Evolutionary conservation across 2,113 vertebrate genomes (phyloP), one percentile per base, ranked within the genome.

Genomic region (Tichodroma muraria): DNA sequence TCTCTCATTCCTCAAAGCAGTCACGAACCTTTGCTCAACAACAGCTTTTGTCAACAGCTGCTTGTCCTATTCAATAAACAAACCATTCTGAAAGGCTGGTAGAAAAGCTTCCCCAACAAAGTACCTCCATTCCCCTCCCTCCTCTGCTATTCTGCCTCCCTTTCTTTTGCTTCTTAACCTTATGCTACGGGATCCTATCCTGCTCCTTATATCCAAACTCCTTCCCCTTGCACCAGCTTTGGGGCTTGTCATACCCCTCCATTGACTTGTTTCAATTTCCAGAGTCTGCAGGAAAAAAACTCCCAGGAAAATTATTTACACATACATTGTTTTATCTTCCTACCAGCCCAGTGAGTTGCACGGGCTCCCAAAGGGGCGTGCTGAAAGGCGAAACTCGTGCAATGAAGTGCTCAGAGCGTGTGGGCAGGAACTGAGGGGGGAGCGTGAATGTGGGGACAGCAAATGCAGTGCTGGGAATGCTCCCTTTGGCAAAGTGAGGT

Each of bases 381-480:
- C 30, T 54, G 52, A 54, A 60, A 8, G 16, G 42, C 25, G 64
- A 64, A 63, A 35, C 35, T 50, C 2, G 0, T 2, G 11, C 20
- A 85, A 44, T 6, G 6, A 40, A 53, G 16, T 24, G 24, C 31
- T n/a, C 42, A 75, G 60, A 80, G 16, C 40, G 47, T 3, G 15
- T 1, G 4, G 49, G 23, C 6, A 72, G 40, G 8, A 60, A 49
- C 1, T 37, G 38, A 50, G 24, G 16, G 6, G 16, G 1, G 2
- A 15, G 13, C 2, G 4, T 21, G 10, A 3, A 9, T 23, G 18
- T 17, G 75, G 35, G 54, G 1, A 80, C 40, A 90, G 65, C 23
- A n/a, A 66, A 68, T 3, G 30, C 54, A 54, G 42, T 2, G 8
- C 18, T 70, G 33, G 57, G 52, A 88, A 75, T 1, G 2, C 6